These are phyloP conservation scores for Zapornia atra DNA, from an alignment of 2,113 vertebrate species.

Conservation along the genomic window DNA sequence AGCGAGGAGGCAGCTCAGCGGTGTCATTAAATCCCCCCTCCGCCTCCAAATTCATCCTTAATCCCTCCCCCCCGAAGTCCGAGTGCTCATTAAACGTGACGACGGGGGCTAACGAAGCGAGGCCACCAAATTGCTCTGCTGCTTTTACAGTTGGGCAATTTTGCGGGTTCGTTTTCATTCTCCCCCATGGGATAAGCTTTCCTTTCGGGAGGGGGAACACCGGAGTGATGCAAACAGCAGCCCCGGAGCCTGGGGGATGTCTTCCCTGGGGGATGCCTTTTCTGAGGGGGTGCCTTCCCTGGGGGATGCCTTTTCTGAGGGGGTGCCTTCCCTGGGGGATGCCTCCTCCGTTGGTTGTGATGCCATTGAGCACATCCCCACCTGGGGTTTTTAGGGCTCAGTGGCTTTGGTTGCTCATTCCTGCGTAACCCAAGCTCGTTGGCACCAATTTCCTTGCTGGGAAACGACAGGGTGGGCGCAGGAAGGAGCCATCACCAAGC, in stretches of 20 bases:
- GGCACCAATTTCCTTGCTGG: neutral
- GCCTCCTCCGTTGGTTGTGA: neutral
- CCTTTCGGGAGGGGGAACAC: neutral
- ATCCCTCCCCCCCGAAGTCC: neutral
- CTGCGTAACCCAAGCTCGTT: neutral
- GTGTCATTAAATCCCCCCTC: neutral
- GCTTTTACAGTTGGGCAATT: neutral
- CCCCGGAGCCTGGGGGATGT: neutral
- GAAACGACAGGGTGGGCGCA: neutral
- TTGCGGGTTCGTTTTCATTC: neutral
- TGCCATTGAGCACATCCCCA: accelerated
- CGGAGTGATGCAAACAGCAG: neutral
- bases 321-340: neutral
- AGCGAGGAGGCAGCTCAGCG: accelerated
- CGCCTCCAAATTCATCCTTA: neutral
- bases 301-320: neutral
- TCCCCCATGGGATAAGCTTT: neutral
- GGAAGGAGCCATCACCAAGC: neutral
- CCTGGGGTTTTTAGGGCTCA: accelerated
- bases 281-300: neutral
- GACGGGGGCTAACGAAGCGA: neutral
- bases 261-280: neutral
- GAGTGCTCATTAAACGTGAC: neutral
- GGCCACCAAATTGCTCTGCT: neutral
- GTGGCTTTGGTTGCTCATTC: neutral